Conservation (phyloP, 2,113 vertebrate genomes). For the Brachyhypopomus gauderio region DNA sequence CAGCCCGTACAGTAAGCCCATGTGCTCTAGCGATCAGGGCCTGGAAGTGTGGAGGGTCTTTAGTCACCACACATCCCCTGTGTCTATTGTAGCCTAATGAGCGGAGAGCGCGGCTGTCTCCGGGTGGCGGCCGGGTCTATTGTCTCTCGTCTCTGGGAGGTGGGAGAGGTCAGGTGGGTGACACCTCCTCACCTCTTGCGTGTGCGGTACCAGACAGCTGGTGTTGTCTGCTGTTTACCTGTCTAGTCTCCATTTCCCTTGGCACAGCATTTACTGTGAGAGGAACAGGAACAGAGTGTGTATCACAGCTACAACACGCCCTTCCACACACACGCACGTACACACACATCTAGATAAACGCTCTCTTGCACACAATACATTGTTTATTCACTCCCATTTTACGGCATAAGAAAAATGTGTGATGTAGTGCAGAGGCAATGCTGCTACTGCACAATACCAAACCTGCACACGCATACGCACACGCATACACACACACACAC, state of each 20-base stretch:
- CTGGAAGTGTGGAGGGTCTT: neutral
- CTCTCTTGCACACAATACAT: neutral
- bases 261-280: slow-evolving; percentile 21
- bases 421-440: too few species aligned
- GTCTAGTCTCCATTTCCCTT: slow-evolving; percentile 22
- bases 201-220: neutral
- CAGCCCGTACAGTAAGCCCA: slow-evolving; percentile 10
- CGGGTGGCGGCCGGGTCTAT: slow-evolving; percentile 14
- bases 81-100: slow-evolving; percentile 11
- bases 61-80: slow-evolving; percentile 6
- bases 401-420: too few species aligned
- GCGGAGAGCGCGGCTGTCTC: neutral
- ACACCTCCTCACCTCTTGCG: slow-evolving; percentile 16
- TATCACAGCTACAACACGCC: neutral
- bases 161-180: slow-evolving; percentile 28
- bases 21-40: neutral
- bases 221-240: slow-evolving; percentile 4
- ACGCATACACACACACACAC: too few species aligned
- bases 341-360: neutral
- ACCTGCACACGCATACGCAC: too few species aligned
- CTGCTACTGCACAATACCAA: too few species aligned
- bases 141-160: slow-evolving; percentile 7
- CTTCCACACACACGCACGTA: neutral
- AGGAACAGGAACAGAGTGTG: slow-evolving; percentile 18
- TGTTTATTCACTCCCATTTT: neutral